Base-by-base conservation (phyloP, 1,140 invertebrate genomes). In the Rhopalosiphum maidis region DNA sequence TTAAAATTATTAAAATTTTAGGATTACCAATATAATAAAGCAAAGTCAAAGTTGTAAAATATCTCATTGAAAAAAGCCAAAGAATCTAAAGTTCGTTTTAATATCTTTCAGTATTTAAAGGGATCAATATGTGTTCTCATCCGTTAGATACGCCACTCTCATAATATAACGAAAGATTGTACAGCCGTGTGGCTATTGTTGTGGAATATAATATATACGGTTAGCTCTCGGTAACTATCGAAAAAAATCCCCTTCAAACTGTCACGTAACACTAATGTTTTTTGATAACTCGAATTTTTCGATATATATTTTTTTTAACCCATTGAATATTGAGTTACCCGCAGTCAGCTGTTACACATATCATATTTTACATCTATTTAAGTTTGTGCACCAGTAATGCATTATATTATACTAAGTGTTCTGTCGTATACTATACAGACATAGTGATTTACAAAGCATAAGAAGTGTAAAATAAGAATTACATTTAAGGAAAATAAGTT, bases 261-360 rank as follows among this genome's bases (percentile, higher is more conserved):
- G 30, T 77, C n/a, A 77, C 60, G 60, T 77, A n/a, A 77, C n/a
- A 77, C n/a, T n/a, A n/a, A 77, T 77, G 60, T n/a, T 77, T 77
- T 77, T 77, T 77, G 60, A n/a, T n/a, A 77, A n/a, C 60, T n/a
- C 0, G 4, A 77, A 77, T 77, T 77, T 77, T 18, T 77, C 1
- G 30, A 77, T 68, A 68, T 77, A 15, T 15, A n/a, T 77, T n/a
- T 68, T 77, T n/a, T 77, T 3, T 2, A n/a, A 77, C 18, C 60
- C 3, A 0, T 77, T 35, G 4, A n/a, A 77, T n/a, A n/a, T n/a
- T 77, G 15, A 35, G 60, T 68, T 68, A 30, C 60, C 7, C 60
- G 15, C 15, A 18, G 30, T 77, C 15, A 35, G 15, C 11, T 60
- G 55, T 77, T 77, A n/a, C n/a, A 18, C 30, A 35, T 18, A 18